Evolutionary conservation across 2,113 vertebrate species (phyloP), one percentile per base, ranked within the genome.

Genomic region (Lepus europaeus): DNA sequence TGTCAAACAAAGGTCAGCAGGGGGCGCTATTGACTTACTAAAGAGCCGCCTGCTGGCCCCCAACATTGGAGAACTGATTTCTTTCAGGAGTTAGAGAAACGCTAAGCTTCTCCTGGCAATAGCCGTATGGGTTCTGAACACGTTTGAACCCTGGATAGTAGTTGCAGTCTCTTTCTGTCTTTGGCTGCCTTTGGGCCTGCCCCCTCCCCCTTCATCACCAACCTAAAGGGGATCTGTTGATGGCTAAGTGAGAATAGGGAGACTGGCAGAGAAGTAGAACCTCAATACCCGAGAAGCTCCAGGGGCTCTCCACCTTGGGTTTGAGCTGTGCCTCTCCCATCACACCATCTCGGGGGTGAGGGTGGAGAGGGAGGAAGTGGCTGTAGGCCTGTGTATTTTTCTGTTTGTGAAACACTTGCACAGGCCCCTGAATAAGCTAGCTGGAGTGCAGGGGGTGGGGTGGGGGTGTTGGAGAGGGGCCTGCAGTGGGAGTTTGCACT

Each of bases 1-100:
- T 3, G 8, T 2, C 8, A 45, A 33, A 14, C n/a, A 5, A 74
- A 5, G 2, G 91, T 63, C 97, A 89, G 96, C 90, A 97, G 97
- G 79, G 90, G 92, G 92, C 17, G 79, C 95, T 92, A 17, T 92
- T 90, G 95, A 92, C 97, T 80, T 29, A 92, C 2, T 73, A 92
- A 97, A 94, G 89, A 68, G 33, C 7, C 12, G 9, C 6, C 4
- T 3, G 1, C 2, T 33, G 14, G 1, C n/a, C 6, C 6, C 31
- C 7, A 0, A 39, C 49, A 4, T 9, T 31, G 20, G 31, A 19
- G 59, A 49, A 9, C 13, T 10, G 39, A 63, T 29, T 36, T 53
- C 3, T 16, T 36, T 1, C 56, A 39, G 3, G 64, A 49, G 33
- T 23, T 36, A 20, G 64, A 31, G 27, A 27, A 53, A 27, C 53